phyloP scores from a whole-genome alignment of 2,888 invertebrate species.

The Amphiduros pacificus region DNA sequence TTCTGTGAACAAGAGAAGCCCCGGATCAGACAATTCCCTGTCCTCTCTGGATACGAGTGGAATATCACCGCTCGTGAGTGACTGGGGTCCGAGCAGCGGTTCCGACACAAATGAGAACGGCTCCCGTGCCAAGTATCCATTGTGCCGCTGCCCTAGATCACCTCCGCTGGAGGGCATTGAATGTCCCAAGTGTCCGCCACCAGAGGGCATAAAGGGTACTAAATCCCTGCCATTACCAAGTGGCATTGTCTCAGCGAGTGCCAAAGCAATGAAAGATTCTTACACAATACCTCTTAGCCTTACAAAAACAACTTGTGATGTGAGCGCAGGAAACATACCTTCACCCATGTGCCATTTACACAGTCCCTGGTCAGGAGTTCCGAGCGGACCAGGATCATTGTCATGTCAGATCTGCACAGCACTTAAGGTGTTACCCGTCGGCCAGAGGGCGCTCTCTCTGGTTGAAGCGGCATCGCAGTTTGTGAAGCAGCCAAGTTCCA shows the following conservation, averaged over 20 bases:
- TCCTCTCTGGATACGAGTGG: constrained; percentile 12
- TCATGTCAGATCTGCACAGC: neutral
- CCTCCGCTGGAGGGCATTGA: neutral
- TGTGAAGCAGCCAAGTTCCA: neutral
- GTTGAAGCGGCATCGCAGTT: neutral
- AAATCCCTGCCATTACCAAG: too few relatives aligned
- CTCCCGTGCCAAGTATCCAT: neutral
- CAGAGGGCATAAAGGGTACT: too few relatives aligned
- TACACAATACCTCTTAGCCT: too few relatives aligned
- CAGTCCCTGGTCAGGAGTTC: neutral
- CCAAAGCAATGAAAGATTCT: too few relatives aligned
- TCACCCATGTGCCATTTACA: neutral
- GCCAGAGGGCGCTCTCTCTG: neutral
- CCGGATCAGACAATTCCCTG: neutral
- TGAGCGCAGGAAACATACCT: neutral
- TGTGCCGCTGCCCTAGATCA: neutral
- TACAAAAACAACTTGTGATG: neutral
- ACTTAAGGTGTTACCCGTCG: neutral
- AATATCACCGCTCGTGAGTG: constrained; percentile 14
- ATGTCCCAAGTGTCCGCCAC: too few relatives aligned
- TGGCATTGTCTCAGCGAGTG: neutral
- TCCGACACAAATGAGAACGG: constrained; percentile 12
- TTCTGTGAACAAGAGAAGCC: neutral
- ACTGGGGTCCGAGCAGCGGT: constrained; percentile 11
- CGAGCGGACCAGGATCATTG: neutral